Conservation (phyloP, 2,888 invertebrate genomes). For the Pammene aurita region DNA sequence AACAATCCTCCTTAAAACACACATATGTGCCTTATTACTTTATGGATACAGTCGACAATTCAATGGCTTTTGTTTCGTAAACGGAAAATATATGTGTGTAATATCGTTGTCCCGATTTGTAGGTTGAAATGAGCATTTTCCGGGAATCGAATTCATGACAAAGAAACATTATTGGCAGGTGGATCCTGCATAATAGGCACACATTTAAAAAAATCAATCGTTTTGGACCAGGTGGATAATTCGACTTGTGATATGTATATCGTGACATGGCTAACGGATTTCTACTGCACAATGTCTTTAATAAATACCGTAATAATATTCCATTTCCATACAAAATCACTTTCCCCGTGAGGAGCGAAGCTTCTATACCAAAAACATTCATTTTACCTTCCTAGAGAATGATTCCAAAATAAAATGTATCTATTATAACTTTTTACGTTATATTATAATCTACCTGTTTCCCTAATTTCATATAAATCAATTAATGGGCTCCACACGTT, state of each 20-base stretch:
- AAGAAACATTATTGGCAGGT: constrained; percentile 76
- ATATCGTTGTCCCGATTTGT: constrained; percentile 62
- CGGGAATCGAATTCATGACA: constrained; percentile 64
- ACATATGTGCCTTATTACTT: constrained; percentile 30
- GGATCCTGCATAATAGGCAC: constrained; percentile 71
- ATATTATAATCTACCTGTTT: too few species aligned
- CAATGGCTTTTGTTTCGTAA: constrained; percentile 20
- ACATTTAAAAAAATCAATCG: constrained; percentile 53
- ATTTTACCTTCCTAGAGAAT: too few species aligned
- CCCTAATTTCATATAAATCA: too few species aligned
- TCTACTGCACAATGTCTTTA: too few species aligned
- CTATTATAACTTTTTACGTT: too few species aligned
- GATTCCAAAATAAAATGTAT: too few species aligned
- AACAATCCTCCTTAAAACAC: not conserved
- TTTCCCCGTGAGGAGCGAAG: too few species aligned
- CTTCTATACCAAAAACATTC: too few species aligned
- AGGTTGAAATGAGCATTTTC: constrained; percentile 68
- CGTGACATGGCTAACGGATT: not conserved
- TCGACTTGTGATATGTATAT: not conserved
- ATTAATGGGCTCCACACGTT: too few species aligned
- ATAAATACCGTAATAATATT: too few species aligned
- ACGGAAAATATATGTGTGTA: constrained; percentile 47
- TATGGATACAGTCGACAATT: not conserved
- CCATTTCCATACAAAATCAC: too few species aligned
- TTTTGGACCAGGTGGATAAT: not conserved